phyloP scores from a whole-genome alignment of 1,140 invertebrate species.

The Vanessa atalanta region DNA sequence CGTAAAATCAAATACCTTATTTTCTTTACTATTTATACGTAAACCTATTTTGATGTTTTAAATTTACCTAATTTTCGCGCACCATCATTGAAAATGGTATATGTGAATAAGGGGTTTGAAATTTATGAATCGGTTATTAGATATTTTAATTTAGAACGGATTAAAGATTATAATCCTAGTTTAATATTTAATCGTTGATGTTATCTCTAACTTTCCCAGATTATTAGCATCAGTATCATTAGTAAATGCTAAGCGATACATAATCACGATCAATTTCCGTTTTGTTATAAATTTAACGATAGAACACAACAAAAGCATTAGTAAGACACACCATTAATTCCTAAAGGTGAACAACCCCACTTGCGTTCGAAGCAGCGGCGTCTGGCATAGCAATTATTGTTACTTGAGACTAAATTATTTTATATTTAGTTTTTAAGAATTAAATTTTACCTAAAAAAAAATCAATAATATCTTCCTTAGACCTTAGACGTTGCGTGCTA shows the following conservation, averaged over 20 bases:
- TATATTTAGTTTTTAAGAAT: constrained; percentile 1
- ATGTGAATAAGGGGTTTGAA: no score
- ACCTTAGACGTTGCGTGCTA: no score
- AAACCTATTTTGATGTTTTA: background rate
- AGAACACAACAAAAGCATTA: constrained; percentile 57
- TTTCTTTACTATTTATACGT: background rate
- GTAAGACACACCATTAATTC: constrained; percentile 68
- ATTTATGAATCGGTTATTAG: background rate
- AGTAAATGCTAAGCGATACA: background rate
- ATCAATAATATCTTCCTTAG: no score
- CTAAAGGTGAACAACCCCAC: constrained; percentile 69
- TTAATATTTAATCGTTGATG: background rate
- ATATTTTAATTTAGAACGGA: background rate
- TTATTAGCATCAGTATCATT: background rate
- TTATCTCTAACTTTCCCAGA: background rate
- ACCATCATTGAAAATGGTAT: no score
- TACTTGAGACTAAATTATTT: constrained; percentile 22
- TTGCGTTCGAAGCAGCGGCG: constrained; percentile 55
- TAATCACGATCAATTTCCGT: constrained; percentile 4
- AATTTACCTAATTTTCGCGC: background rate
- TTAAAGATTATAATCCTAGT: background rate
- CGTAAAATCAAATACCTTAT: constrained; percentile 30
- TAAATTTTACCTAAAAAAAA: no score
- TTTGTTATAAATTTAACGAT: constrained; percentile 16
- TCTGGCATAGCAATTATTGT: constrained; percentile 75